Evolutionary conservation across 1,140 invertebrate species (phyloP).

Genomic region (Calliphora vicina): DNA sequence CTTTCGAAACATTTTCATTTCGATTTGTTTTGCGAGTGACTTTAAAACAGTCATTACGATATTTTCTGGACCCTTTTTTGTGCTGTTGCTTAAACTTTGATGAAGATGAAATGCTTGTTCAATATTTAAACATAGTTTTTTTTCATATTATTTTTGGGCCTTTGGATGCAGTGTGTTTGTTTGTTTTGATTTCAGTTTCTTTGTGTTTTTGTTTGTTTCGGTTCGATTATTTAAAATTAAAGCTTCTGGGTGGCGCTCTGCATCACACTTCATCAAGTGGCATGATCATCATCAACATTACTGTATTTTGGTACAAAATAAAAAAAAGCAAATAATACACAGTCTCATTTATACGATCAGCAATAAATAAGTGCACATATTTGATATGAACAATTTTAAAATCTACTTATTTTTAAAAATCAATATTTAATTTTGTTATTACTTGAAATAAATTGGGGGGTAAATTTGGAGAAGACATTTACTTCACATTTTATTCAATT

Average conservation of each 20-base stretch:
- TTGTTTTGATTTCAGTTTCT: background rate
- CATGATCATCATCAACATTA: constrained; percentile 25
- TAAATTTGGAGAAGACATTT: too few species aligned
- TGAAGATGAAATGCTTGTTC: constrained; percentile 4
- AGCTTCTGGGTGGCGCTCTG: constrained; percentile 33
- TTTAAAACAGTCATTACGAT: background rate
- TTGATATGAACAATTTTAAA: too few species aligned
- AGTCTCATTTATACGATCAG: too few species aligned
- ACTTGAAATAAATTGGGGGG: too few species aligned
- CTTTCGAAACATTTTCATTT: background rate
- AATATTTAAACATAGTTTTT: background rate
- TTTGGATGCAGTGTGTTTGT: background rate
- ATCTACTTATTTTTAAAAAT: too few species aligned
- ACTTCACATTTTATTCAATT: too few species aligned
- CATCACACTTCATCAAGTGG: constrained; percentile 34
- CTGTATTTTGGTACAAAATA: background rate
- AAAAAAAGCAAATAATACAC: background rate
- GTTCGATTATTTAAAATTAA: constrained; percentile 3
- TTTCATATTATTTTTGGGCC: background rate
- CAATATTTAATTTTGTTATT: too few species aligned
- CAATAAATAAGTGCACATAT: too few species aligned
- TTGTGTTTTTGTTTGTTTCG: constrained; percentile 10
- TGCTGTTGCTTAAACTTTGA: background rate
- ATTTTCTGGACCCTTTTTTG: background rate
- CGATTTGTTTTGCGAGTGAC: background rate